phyloP scores from a whole-genome alignment of 2,797 vertebrate genomes.

The Gambelia wislizenii region DNA sequence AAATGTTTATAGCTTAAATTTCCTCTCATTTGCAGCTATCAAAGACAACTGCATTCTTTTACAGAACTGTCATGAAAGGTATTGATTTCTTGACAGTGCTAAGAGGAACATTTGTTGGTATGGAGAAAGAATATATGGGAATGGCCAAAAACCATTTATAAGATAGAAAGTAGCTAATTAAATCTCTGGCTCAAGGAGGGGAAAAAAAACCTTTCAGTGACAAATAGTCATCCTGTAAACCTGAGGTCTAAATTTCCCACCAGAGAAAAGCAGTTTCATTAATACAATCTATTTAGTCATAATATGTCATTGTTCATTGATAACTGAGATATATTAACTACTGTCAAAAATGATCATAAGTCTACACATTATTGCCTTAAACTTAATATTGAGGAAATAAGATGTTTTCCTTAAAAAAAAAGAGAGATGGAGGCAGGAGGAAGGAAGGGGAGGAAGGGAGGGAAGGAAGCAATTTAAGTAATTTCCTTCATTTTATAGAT shows the following conservation, averaged over 20 bases:
- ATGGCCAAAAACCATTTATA: constrained; percentile 57
- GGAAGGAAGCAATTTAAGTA: not conserved
- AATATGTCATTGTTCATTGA: constrained; percentile 63
- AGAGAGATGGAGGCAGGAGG: not conserved
- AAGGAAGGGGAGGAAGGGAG: too few relatives aligned
- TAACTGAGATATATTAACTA: constrained; percentile 54
- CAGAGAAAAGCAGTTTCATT: constrained; percentile 61
- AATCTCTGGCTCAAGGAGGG: constrained; percentile 53
- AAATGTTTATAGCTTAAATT: constrained; percentile 73
- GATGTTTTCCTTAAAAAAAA: not conserved
- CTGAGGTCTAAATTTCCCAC: constrained; percentile 64
- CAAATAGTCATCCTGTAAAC: constrained; percentile 66
- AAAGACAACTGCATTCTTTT: constrained; percentile 61
- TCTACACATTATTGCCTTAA: not conserved
- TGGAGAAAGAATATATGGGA: constrained; percentile 49
- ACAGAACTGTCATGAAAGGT: constrained; percentile 62
- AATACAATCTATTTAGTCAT: constrained; percentile 54
- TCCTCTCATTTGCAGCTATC: constrained; percentile 70
- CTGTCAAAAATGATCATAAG: constrained; percentile 43
- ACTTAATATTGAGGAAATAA: not conserved
- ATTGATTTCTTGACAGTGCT: constrained; percentile 68
- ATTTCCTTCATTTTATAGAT: not conserved
- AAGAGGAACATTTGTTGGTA: constrained; percentile 50
- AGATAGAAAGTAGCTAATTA: constrained; percentile 66
- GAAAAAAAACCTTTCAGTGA: constrained; percentile 59